phyloP scores from a whole-genome alignment of 2,113 vertebrate species.

The Globicephala melas region DNA sequence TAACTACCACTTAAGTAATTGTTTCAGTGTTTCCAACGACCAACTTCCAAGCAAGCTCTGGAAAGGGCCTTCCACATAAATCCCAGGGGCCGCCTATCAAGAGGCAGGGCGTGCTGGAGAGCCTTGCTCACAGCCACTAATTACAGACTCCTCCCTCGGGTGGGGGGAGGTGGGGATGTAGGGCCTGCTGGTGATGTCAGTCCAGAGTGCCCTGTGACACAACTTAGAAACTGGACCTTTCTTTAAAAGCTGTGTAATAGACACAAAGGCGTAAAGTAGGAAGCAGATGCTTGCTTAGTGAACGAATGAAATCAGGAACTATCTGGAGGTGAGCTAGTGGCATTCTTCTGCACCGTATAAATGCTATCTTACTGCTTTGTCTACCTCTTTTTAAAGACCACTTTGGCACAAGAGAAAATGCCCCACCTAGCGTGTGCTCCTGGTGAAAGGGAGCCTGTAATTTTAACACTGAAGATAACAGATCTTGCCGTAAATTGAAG shows the following conservation, averaged over 20 bases:
- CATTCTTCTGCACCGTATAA: background rate
- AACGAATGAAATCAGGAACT: background rate
- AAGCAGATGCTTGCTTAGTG: background rate
- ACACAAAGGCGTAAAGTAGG: background rate
- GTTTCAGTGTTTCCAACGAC: slow-evolving; percentile 11
- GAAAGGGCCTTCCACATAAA: background rate
- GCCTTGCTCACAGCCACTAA: background rate
- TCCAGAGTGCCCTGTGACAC: background rate
- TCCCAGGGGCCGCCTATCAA: background rate
- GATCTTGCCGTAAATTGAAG: background rate
- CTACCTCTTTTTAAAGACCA: background rate
- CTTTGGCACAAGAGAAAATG: background rate
- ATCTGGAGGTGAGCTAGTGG: background rate
- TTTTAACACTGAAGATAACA: background rate
- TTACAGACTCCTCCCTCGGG: background rate
- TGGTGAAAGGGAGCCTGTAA: background rate
- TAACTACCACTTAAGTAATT: background rate
- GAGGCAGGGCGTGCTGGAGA: background rate
- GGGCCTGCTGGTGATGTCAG: background rate
- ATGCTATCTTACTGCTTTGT: background rate
- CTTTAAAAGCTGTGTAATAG: background rate
- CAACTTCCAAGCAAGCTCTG: background rate
- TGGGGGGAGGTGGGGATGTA: no score
- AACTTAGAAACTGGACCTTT: background rate
- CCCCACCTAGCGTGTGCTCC: background rate